Percentiles rank a stretch among this genome's conserved stretches.
Conservation (phyloP, 2,888 invertebrate species). For the Eupeodes latifasciatus region DNA sequence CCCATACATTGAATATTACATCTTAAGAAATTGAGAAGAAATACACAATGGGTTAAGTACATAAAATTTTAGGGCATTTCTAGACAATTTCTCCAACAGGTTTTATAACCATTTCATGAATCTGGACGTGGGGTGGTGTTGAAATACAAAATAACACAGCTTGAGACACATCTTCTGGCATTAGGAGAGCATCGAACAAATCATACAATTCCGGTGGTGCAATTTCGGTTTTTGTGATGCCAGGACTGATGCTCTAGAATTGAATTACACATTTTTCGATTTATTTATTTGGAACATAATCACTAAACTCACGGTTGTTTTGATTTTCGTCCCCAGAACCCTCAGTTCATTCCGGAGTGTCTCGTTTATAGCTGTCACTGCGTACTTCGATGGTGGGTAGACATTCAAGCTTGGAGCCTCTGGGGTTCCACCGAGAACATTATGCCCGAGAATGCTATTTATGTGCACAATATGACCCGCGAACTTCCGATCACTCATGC, state of each 20-base stretch:
- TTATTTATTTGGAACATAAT: neutral
- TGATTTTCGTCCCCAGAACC: constrained; percentile 80
- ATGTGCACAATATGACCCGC: constrained; percentile 81
- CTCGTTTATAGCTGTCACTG: constrained; percentile 82
- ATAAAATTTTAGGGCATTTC: neutral
- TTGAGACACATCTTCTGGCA: constrained; percentile 79
- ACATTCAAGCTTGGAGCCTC: constrained; percentile 77
- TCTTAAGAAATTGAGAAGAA: neutral
- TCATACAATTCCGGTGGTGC: constrained; percentile 73
- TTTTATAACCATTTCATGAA: constrained; percentile 61
- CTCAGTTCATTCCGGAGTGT: constrained; percentile 82
- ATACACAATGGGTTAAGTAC: neutral
- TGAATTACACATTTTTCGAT: neutral
- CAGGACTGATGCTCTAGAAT: constrained; percentile 81
- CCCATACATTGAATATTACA: neutral
- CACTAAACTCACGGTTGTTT: constrained; percentile 78
- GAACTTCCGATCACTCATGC: constrained; percentile 84
- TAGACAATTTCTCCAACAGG: constrained; percentile 56
- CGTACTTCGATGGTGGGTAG: constrained; percentile 82
- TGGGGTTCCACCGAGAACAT: constrained; percentile 46
- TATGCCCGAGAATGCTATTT: constrained; percentile 78
- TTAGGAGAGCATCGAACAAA: constrained; percentile 70
- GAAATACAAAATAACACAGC: constrained; percentile 80
- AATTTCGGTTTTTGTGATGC: constrained; percentile 79
- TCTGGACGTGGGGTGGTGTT: constrained; percentile 80